A percentile compares a stretch with the other conserved stretches of the same genome.
These are phyloP conservation scores for Spatula clypeata DNA, from an alignment of 2,797 vertebrate species.

Conservation along the genomic window DNA sequence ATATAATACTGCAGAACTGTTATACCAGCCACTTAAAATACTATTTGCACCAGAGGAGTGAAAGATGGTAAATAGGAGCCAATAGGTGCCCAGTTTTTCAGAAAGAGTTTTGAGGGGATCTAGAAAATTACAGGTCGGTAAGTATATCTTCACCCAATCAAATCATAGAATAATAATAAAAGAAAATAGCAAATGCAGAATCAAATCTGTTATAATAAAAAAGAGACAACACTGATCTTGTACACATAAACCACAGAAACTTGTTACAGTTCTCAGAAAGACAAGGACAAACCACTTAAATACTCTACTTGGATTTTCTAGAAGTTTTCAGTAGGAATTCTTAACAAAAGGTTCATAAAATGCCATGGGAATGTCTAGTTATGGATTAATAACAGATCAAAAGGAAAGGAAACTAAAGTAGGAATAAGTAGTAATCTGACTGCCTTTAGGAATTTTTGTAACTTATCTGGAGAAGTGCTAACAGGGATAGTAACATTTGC, in stretches of 20 bases:
- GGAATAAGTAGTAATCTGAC: neutral
- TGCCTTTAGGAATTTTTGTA: neutral
- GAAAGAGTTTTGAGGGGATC: neutral
- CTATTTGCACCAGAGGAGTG: neutral
- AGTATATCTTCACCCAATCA: neutral
- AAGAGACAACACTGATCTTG: neutral
- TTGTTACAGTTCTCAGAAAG: neutral
- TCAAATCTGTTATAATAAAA: neutral
- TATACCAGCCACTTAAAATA: neutral
- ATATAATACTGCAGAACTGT: neutral
- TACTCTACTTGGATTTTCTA: neutral
- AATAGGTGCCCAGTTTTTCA: neutral
- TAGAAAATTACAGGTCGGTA: neutral
- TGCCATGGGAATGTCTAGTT: neutral
- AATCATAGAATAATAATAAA: neutral
- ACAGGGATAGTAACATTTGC: neutral
- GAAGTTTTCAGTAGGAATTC: neutral
- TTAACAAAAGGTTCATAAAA: slow-evolving; percentile 1
- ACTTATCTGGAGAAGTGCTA: neutral
- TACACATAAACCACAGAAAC: neutral
- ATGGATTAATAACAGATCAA: slow-evolving; percentile 5
- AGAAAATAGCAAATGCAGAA: neutral
- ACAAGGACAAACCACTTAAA: neutral
- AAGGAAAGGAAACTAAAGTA: slow-evolving; percentile 12
- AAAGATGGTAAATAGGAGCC: neutral